Percentiles rank a stretch among this genome's conserved stretches.
phyloP scores from a whole-genome alignment of 2,797 vertebrate species.

The Sylvilagus floridanus region DNA sequence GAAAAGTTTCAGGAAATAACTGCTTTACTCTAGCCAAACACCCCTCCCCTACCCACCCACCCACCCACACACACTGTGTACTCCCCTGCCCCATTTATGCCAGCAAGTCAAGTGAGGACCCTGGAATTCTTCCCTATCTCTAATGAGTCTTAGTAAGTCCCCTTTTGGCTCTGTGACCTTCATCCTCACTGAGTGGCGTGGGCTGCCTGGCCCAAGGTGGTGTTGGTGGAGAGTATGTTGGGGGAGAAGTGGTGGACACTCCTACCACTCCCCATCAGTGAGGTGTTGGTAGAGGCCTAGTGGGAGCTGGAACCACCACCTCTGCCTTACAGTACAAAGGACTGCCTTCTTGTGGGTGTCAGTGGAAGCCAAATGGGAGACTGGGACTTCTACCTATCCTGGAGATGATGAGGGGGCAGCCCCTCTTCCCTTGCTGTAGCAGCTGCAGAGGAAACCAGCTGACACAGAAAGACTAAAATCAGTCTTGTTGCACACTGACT shows the following conservation, averaged over 20 bases:
- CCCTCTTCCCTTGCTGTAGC: background rate
- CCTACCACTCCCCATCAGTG: background rate
- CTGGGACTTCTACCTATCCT: background rate
- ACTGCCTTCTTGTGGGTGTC: background rate
- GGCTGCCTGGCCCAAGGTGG: background rate
- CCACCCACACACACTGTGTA: background rate
- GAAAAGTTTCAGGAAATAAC: background rate
- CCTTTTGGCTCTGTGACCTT: background rate
- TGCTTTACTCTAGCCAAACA: background rate
- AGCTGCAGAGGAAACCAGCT: background rate
- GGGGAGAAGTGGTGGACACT: background rate
- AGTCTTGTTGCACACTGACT: background rate
- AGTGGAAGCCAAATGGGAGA: background rate
- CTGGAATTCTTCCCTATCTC: background rate
- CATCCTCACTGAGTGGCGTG: background rate
- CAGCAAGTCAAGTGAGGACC: background rate
- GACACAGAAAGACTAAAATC: background rate
- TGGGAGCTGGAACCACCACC: background rate
- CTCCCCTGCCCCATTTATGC: fast-evolving
- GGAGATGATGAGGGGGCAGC: background rate
- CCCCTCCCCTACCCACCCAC: too few species aligned
- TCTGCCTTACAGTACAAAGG: background rate
- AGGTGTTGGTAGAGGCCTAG: background rate
- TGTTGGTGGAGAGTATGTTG: background rate
- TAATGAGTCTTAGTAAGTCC: background rate